Evolutionary conservation across 2,113 vertebrate genomes (phyloP).

Genomic region (Paracanthobrama guichenoti): DNA sequence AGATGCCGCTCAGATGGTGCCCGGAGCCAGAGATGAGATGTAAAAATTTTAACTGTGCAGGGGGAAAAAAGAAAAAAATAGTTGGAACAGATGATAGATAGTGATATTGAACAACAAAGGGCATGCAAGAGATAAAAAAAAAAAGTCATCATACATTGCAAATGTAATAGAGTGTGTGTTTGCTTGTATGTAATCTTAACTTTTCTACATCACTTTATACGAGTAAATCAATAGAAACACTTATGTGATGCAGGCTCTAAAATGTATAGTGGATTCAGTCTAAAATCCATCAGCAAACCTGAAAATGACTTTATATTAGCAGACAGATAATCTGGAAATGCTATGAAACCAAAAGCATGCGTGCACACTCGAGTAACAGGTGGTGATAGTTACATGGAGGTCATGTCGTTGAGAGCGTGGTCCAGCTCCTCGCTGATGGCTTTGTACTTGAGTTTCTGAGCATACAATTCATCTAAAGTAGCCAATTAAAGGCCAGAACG

Average conservation of each 20-base stretch:
- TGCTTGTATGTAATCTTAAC: not conserved
- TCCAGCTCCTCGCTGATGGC: conserved; percentile 99
- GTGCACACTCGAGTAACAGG: conserved; percentile 29
- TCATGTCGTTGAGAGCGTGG: conserved; percentile 99
- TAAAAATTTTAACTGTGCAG: conserved; percentile 90
- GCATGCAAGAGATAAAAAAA: conserved; percentile 42
- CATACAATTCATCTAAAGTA: conserved; percentile 92
- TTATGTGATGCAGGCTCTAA: not conserved
- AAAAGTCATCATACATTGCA: not conserved
- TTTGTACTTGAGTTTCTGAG: conserved; percentile 99
- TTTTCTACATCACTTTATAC: not conserved
- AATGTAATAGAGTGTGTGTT: not conserved
- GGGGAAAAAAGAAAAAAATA: conserved; percentile 64
- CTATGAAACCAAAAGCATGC: not conserved
- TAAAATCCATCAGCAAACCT: not conserved
- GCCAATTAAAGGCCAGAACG: conserved; percentile 21
- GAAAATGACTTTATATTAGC: not conserved
- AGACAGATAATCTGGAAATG: not conserved
- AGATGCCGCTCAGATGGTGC: conserved; percentile 76
- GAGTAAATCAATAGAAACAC: not conserved
- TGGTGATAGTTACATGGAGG: conserved; percentile 93
- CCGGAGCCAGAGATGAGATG: conserved; percentile 81
- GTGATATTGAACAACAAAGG: conserved; percentile 10
- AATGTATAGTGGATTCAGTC: not conserved
- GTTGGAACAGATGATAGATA: conserved; percentile 52